These are phyloP conservation scores for Acanthurus lineatus DNA, from an alignment of 2,797 vertebrate genomes.

Conservation along the genomic window DNA sequence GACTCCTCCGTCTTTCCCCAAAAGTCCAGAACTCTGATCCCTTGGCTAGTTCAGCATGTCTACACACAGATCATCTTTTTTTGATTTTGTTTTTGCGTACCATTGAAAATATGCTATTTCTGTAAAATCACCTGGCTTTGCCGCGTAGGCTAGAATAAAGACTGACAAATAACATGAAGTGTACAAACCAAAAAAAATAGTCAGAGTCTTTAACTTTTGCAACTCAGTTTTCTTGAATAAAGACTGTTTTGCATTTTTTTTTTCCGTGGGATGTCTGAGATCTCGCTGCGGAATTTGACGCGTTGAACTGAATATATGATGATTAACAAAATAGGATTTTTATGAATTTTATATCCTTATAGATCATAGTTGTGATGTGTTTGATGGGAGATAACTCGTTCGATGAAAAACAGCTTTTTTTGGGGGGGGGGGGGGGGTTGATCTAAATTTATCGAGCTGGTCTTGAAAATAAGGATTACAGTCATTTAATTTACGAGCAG, in stretches of 20 bases:
- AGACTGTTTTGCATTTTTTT: conserved; percentile 65
- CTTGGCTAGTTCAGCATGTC: conserved; percentile 58
- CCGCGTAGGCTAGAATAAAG: conserved; percentile 65
- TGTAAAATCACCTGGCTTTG: conserved; percentile 79
- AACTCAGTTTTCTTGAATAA: conserved; percentile 63
- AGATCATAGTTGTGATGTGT: conserved; percentile 4
- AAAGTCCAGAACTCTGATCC: conserved; percentile 60
- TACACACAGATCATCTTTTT: conserved; percentile 53
- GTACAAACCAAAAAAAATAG: conserved; percentile 79
- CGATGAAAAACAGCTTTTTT: conserved; percentile 21
- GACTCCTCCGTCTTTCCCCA: conserved; percentile 66
- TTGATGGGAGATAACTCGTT: conserved; percentile 25
- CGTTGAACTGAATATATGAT: conserved; percentile 40
- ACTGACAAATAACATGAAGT: conserved; percentile 71
- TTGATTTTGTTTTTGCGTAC: conserved; percentile 61
- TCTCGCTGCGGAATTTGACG: conserved; percentile 47
- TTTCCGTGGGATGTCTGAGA: conserved; percentile 59
- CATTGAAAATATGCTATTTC: conserved; percentile 77
- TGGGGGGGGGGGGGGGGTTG: no score
- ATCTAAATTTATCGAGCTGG: conserved; percentile 33
- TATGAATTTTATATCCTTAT: conserved; percentile 33
- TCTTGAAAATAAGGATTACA: conserved; percentile 45
- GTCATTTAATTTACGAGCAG: conserved; percentile 50
- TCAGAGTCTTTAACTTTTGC: conserved; percentile 53
- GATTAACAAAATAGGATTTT: conserved; percentile 20